Base-by-base conservation (phyloP, 2,113 vertebrate species). In the Saguinus midas region DNA sequence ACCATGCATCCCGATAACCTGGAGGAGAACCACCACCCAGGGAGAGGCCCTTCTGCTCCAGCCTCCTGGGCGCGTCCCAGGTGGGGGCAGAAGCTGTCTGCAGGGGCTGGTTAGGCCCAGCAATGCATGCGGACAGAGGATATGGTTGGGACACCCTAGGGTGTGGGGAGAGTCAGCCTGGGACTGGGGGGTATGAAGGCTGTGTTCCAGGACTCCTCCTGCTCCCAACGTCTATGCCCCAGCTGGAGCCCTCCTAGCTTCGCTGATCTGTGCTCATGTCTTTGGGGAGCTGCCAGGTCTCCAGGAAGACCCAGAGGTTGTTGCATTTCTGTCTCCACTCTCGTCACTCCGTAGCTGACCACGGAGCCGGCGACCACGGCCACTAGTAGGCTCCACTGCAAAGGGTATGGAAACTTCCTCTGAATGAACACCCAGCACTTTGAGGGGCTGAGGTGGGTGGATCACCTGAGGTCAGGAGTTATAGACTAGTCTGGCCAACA, bases 51-150 rank as follows among this genome's bases (percentile, higher is more conserved):
- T 43, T 50, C 83, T 72, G 84, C 87, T 21, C 48, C 7, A 23
- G 48, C 9, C 23, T 73, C 45, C 25, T 0, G 13, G 94, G 90
- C 13, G 27, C 61, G 2, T 45, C 12, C 58, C 81, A 43, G 64
- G 48, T 48, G 35, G 55, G 35, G 48, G 37, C 20, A 40, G 58
- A 21, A 21, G 32, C 52, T 6, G 45, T 72, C 11, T 18, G 20
- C 29, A 12, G 55, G 48, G 70, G 50, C n/a, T 8, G 25, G 78
- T 57, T 3, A 32, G 73, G 40, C 7, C 35, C 52, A 52, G 58
- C 27, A 12, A 40, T 0, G 12, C 16, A 1, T 1, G 13, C 12
- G 37, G 29, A 37, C 3, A 17, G 88, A 45, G 48, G 25, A 57
- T 32, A 27, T 0, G 1, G 40, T 1, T 8, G 64, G 58, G 70